Percentiles rank a stretch among this genome's conserved stretches.
These are phyloP conservation scores for Papilio demoleus DNA, from an alignment of 2,888 invertebrate genomes.

Conservation along the genomic window DNA sequence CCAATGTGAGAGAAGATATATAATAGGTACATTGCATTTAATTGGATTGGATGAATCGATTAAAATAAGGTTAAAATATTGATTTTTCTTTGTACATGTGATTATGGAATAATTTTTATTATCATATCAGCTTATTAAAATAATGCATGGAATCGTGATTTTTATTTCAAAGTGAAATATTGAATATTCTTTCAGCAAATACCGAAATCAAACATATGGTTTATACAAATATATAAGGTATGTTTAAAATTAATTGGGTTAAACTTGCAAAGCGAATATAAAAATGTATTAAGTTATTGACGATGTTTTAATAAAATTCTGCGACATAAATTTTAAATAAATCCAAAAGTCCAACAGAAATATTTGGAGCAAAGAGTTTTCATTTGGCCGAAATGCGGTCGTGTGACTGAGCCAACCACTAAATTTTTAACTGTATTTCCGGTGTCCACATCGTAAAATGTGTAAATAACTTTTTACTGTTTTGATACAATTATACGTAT, in stretches of 20 bases:
- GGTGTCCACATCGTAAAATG: constrained; percentile 4
- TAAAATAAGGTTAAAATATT: too few relatives aligned
- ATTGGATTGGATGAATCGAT: too few relatives aligned
- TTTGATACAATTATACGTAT: background rate
- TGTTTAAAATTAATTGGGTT: background rate
- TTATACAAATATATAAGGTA: background rate
- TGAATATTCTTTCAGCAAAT: background rate
- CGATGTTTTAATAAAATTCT: constrained; percentile 12
- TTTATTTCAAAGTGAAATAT: background rate
- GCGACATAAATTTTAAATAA: constrained; percentile 26
- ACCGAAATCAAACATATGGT: background rate
- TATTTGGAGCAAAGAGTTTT: constrained; percentile 32
- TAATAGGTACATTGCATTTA: too few relatives aligned
- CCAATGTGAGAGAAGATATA: too few relatives aligned
- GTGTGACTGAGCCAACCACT: constrained; percentile 31
- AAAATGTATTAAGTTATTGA: constrained; percentile 37
- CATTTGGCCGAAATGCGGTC: constrained; percentile 31
- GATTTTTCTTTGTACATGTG: too few relatives aligned
- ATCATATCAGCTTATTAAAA: too few relatives aligned
- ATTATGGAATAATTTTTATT: too few relatives aligned
- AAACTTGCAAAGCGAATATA: constrained; percentile 44
- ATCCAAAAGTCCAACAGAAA: constrained; percentile 28
- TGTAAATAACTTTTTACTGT: constrained; percentile 2
- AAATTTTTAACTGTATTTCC: constrained; percentile 31
- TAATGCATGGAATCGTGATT: too few relatives aligned